phyloP scores from a whole-genome alignment of 2,797 vertebrate species.

The Cynopterus sphinx region DNA sequence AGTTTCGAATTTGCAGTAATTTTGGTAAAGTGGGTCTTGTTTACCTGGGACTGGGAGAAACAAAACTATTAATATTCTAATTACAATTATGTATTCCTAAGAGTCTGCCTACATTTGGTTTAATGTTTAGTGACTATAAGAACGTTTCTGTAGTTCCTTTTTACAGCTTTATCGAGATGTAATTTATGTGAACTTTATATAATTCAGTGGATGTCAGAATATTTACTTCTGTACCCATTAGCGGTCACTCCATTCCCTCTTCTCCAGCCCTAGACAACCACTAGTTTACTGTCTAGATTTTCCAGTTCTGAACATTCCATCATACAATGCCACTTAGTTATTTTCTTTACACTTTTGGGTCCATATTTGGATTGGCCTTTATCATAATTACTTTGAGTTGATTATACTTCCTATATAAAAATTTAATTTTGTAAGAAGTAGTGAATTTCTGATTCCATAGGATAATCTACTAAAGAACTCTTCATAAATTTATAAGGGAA shows the following conservation, averaged over 20 bases:
- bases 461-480: background rate
- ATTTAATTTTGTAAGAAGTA: background rate
- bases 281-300: background rate
- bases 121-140: background rate
- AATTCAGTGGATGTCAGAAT: background rate
- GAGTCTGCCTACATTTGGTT: background rate
- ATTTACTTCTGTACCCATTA: background rate
- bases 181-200: background rate
- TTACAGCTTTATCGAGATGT: background rate
- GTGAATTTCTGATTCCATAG: background rate
- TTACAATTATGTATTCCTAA: background rate
- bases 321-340: background rate
- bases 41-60: background rate
- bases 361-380: background rate
- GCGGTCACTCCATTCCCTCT: background rate
- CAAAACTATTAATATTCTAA: background rate
- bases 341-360: conserved; percentile 1
- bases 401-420: background rate
- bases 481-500: background rate
- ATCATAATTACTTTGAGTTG: conserved; percentile 14
- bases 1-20: conserved; percentile 1
- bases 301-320: background rate
- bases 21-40: conserved; percentile 21
- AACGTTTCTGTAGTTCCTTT: background rate
- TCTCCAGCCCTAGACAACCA: background rate